These are phyloP conservation scores for Mythimna lalbum DNA, from an alignment of 2,888 invertebrate genomes.

Conservation along the genomic window DNA sequence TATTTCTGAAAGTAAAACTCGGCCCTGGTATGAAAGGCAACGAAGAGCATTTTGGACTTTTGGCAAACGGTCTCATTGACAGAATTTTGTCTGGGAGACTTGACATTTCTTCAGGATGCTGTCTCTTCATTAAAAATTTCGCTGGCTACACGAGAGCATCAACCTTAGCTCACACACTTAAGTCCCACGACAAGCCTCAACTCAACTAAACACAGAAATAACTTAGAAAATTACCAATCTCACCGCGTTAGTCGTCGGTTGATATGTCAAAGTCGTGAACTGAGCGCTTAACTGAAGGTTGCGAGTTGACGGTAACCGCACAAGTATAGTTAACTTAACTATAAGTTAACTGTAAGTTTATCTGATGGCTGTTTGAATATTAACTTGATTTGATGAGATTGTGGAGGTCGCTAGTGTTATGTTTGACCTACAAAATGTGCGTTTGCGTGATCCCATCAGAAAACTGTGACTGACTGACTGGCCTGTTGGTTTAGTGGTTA, in stretches of 20 bases:
- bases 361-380: conserved; percentile 45
- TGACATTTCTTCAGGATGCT: neutral
- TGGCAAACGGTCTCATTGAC: too few relatives aligned
- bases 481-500: too few relatives aligned
- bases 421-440: conserved; percentile 20
- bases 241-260: conserved; percentile 43
- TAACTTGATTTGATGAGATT: conserved; percentile 33
- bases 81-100: too few relatives aligned
- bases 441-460: neutral
- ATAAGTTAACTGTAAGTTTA: conserved; percentile 39
- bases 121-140: neutral
- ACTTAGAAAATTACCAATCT: conserved; percentile 60
- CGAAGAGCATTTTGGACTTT: too few relatives aligned
- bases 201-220: conserved; percentile 45
- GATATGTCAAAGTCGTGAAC: conserved; percentile 71
- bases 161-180: conserved; percentile 16
- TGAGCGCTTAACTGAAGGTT: conserved; percentile 52
- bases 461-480: too few relatives aligned
- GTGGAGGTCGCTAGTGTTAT: neutral
- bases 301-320: conserved; percentile 51
- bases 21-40: too few relatives aligned
- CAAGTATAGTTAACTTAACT: conserved; percentile 44
- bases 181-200: conserved; percentile 43
- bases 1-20: too few relatives aligned
- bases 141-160: conserved; percentile 7